phyloP scores from a whole-genome alignment of 2,797 vertebrate species.

The Gallinago stenura region DNA sequence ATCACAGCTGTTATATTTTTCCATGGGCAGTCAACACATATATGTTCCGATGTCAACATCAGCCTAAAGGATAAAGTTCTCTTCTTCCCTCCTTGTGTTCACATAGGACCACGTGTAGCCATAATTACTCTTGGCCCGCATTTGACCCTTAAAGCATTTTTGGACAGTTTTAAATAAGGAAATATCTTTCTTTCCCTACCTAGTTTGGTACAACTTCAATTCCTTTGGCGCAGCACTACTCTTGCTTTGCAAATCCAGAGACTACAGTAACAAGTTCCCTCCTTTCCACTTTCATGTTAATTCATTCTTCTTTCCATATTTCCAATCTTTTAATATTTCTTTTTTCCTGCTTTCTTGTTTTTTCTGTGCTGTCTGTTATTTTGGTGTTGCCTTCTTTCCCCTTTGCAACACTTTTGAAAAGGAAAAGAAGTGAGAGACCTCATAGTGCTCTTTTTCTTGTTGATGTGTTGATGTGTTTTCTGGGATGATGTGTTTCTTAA shows the following conservation, averaged over 20 bases:
- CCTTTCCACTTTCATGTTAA: not conserved
- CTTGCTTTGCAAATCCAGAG: not conserved
- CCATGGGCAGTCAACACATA: rapidly evolving
- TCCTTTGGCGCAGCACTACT: not conserved
- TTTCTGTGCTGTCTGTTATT: not conserved
- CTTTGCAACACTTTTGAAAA: not conserved
- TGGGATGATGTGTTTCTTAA: not conserved
- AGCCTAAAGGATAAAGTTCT: not conserved
- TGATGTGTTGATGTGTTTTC: too few relatives aligned
- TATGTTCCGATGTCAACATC: not conserved
- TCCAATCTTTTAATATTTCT: not conserved
- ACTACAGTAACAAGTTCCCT: not conserved
- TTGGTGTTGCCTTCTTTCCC: not conserved
- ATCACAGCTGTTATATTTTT: not conserved
- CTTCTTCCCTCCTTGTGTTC: not conserved
- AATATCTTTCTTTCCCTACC: not conserved
- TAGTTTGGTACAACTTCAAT: not conserved
- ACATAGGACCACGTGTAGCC: not conserved
- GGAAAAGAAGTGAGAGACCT: not conserved
- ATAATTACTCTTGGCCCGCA: rapidly evolving
- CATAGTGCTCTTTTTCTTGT: not conserved
- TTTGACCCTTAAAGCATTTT: not conserved
- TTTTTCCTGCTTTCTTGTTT: not conserved
- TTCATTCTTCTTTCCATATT: not conserved
- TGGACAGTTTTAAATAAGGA: not conserved